Evolutionary conservation across 2,888 invertebrate species (phyloP), one percentile per base, ranked within the genome.

Genomic region (Morpho helenor): DNA sequence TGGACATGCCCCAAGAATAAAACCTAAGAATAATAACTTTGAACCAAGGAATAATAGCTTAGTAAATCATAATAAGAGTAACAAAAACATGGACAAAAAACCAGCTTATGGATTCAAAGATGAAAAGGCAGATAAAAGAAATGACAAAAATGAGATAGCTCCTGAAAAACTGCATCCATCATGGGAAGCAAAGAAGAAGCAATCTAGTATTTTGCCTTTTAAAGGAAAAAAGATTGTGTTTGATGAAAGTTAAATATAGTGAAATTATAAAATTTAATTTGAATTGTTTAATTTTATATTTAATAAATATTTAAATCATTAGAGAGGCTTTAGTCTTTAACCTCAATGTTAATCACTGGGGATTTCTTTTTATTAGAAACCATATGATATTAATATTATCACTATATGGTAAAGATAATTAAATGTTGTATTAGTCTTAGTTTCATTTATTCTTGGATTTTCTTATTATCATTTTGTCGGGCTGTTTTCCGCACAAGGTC

Each of bases 161-260:
- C 62, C 76, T 55, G 91, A 89, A 62, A 91, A 90, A 75, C 70
- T 91, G 54, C 91, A 91, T 77, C 91, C 91, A 3, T 91, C 91
- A 22, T 91, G 91, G 91, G 91, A 90, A 72, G 91, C 91, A 1
- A 91, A 91, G 71, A 91, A 85, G 62, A 82, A 82, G 50, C 80
- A 82, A 56, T 88, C 90, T 1, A 79, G 82, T 55, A 79, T 91
- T 60, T 72, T 86, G 75, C 87, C 88, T 5, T 90, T 83, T 67
- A 74, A 87, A 69, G 91, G 91, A 64, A 91, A 88, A 74, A 91
- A 90, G 66, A 87, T 84, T 68, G 82, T 87, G 44, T 91, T 91
- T 78, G 79, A 85, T 71, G 79, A 82, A 63, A 74, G 70, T 69
- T 81, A 67, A 73, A 31, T 31, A 31, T 5, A 31, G 31, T 31